Percentiles rank a stretch among this genome's conserved stretches.
These are phyloP conservation scores for Oeneis ivallda DNA, from an alignment of 2,888 invertebrate species.

Conservation along the genomic window DNA sequence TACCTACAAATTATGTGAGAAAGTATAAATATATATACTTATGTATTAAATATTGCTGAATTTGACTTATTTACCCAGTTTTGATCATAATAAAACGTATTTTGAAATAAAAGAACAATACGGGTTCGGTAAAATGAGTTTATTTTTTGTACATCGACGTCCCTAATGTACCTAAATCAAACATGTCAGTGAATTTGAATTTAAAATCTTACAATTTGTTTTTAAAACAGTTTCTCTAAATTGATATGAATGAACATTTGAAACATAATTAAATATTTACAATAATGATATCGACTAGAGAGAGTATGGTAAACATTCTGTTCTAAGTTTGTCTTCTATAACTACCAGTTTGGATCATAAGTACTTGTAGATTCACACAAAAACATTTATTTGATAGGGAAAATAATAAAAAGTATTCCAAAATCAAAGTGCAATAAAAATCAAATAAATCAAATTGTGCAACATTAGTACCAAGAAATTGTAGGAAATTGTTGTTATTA, in stretches of 20 bases:
- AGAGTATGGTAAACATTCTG: conserved; percentile 18
- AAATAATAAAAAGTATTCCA: neutral
- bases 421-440: too few species aligned
- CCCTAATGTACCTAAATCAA: conserved; percentile 73
- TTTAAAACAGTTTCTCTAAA: conserved; percentile 74
- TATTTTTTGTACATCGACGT: conserved; percentile 76
- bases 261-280: conserved; percentile 78
- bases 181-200: conserved; percentile 67
- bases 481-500: too few species aligned
- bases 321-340: conserved; percentile 22
- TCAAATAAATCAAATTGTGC: too few species aligned
- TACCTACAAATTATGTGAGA: too few species aligned
- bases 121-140: conserved; percentile 67
- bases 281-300: conserved; percentile 41
- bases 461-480: too few species aligned
- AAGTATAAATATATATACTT: too few species aligned
- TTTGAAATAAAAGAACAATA: conserved; percentile 1
- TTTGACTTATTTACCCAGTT: too few species aligned
- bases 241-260: conserved; percentile 79
- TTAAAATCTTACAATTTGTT: conserved; percentile 73
- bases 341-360: conserved; percentile 16
- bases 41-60: too few species aligned
- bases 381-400: neutral
- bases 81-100: too few species aligned
- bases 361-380: conserved; percentile 3